A percentile compares a stretch with the other conserved stretches of the same genome.
phyloP scores from a whole-genome alignment of 2,888 invertebrate genomes.

The Amaurobius ferox region DNA sequence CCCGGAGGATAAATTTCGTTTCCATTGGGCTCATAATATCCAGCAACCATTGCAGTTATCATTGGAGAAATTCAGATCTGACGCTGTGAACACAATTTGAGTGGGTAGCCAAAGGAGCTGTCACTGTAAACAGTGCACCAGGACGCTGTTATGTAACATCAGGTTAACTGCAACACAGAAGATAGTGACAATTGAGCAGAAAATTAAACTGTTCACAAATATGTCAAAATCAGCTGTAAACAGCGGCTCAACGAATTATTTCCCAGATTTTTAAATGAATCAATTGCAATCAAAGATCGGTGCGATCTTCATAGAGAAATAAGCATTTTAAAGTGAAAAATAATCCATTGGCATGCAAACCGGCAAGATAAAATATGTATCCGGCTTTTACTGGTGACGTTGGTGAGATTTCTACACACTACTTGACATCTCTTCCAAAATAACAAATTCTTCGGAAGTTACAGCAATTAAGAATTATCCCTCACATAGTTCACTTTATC shows the following conservation, averaged over 20 bases:
- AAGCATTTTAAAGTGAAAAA: neutral
- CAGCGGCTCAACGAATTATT: neutral
- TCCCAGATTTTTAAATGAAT: neutral
- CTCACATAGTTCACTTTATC: slow-evolving; percentile 53
- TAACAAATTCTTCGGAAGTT: slow-evolving; percentile 8
- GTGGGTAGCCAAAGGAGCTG: slow-evolving; percentile 27
- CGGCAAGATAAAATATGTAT: slow-evolving; percentile 27
- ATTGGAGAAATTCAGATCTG: slow-evolving; percentile 66
- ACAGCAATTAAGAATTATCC: neutral
- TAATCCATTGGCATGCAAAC: slow-evolving; percentile 20
- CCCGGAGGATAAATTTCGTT: slow-evolving; percentile 66
- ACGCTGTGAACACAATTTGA: slow-evolving; percentile 30
- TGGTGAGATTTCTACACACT: slow-evolving; percentile 30
- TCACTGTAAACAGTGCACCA: slow-evolving; percentile 52
- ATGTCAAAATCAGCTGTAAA: slow-evolving; percentile 40
- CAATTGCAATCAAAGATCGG: neutral
- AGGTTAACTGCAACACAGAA: slow-evolving; percentile 26
- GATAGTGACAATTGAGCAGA: slow-evolving; percentile 19
- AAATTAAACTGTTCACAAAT: neutral
- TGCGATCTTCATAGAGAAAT: neutral
- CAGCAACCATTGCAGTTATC: slow-evolving; percentile 72
- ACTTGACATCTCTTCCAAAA: slow-evolving; percentile 52
- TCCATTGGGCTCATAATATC: slow-evolving; percentile 71
- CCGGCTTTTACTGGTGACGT: slow-evolving; percentile 49
- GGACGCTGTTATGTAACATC: slow-evolving; percentile 39